phyloP scores from a whole-genome alignment of 2,113 vertebrate genomes.

The Pogona vitticeps region DNA sequence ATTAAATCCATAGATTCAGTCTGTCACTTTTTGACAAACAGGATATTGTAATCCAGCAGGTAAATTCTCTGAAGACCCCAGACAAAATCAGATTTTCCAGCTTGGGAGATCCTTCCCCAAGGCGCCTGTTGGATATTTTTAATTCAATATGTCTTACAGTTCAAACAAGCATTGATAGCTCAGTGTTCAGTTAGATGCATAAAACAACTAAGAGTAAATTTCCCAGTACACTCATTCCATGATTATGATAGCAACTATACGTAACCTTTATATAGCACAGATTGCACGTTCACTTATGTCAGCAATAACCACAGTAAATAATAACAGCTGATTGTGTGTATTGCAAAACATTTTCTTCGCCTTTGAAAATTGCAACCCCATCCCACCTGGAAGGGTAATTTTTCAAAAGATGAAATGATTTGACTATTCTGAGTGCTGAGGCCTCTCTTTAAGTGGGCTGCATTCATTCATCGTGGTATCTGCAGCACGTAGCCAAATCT shows the following conservation, averaged over 20 bases:
- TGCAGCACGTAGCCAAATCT: neutral
- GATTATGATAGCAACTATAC: neutral
- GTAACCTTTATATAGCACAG: neutral
- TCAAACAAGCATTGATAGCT: neutral
- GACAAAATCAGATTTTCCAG: neutral
- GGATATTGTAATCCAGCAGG: neutral
- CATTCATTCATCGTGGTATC: neutral
- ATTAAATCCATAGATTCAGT: rapidly evolving
- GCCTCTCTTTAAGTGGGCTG: neutral
- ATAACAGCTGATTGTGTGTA: neutral
- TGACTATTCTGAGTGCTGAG: neutral
- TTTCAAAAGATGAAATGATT: neutral
- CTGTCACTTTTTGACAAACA: constrained; percentile 6
- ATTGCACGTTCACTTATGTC: neutral
- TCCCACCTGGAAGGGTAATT: too few relatives aligned
- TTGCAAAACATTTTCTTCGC: neutral
- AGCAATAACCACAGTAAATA: neutral
- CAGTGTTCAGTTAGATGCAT: neutral
- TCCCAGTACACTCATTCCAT: neutral
- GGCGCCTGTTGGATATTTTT: neutral
- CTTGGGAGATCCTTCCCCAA: neutral
- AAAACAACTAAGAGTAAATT: neutral
- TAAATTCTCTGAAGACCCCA: constrained; percentile 4
- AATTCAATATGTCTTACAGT: constrained; percentile 4
- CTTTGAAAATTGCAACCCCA: neutral